Evolutionary conservation across 1,140 invertebrate species (phyloP), one percentile per base, ranked within the genome.

Genomic region (Caenorhabditis brenneri): DNA sequence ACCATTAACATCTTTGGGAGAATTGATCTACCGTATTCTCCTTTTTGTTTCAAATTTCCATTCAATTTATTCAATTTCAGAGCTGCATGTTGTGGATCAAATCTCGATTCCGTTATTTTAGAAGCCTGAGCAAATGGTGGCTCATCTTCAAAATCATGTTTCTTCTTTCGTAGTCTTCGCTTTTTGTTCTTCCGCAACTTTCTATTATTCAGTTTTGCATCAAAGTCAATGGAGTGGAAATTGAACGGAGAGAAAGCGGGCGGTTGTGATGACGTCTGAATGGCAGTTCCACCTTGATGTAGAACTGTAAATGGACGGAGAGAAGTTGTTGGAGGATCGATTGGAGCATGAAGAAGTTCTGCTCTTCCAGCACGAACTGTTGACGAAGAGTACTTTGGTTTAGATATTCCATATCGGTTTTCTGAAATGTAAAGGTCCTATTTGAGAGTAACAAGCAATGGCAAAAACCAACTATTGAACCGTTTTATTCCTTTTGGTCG

Each of bases 41-140:
- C 65, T 46, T 74, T 74, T 39, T 74, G 65, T 74, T 74, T 74
- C 65, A 74, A 27, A 42, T 74, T 74, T 39, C 65, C 65, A 42
- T 74, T 74, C 0, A 74, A 36, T 42, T 42, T 74, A 24, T 74
- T 36, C 1, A 74, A 15, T 42, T 74, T 74, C 22, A 19, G 4
- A 6, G 65, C 65, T 24, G 65, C 65, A 24, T 74, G 65, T 24
- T 46, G 33, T 24, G 65, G 36, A 74, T 74, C 65, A 74, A 74
- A 74, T 31, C 36, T 74, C 0, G 65, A 74, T 12, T 74, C 65
- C 24, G 65, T 42, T 19, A 74, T 74, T 74, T 74, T 74, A 2
- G 65, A 74, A 10, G 65, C 65, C 46, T 74, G 65, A 19, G 65
- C 65, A 10, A 74, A 74, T 0, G 65, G 65, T 42, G 65, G 65